Percentiles rank a stretch among this genome's conserved stretches.
These are phyloP conservation scores for Halcyon leucocephala DNA, from an alignment of 2,797 vertebrate genomes.

Conservation along the genomic window DNA sequence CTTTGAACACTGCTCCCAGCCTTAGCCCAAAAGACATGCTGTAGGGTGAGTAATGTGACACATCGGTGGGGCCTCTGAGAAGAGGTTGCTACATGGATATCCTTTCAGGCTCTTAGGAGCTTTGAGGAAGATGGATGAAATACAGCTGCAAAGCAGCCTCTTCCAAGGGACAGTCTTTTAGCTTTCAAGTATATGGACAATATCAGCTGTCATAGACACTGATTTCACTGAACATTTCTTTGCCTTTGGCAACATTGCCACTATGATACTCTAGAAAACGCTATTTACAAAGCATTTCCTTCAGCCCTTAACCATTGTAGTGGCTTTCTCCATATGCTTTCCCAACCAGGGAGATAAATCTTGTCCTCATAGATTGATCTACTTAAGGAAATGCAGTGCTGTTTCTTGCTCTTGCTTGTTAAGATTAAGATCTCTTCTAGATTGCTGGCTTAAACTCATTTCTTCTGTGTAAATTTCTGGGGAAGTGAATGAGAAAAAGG, in stretches of 20 bases:
- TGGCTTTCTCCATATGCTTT: neutral
- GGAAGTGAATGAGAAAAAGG: neutral
- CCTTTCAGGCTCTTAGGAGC: neutral
- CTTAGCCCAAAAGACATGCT: neutral
- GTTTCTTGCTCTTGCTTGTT: neutral
- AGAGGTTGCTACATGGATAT: neutral
- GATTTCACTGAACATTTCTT: neutral
- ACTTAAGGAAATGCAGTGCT: neutral
- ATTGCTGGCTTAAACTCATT: neutral
- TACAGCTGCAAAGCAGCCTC: neutral
- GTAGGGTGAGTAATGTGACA: neutral
- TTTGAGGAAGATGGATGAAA: neutral
- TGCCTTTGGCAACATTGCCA: neutral
- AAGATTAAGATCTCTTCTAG: neutral
- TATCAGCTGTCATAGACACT: neutral
- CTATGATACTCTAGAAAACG: neutral
- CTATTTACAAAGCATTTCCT: neutral
- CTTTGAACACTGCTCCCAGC: neutral
- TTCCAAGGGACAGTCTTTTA: neutral
- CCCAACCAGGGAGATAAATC: neutral
- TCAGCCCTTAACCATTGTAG: neutral
- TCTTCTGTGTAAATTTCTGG: neutral
- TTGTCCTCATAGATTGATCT: neutral
- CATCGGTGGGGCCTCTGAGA: neutral
- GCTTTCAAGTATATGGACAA: neutral